Evolutionary conservation across 1,140 invertebrate species (phyloP), one percentile per base, ranked within the genome.

Genomic region (Limonius californicus): DNA sequence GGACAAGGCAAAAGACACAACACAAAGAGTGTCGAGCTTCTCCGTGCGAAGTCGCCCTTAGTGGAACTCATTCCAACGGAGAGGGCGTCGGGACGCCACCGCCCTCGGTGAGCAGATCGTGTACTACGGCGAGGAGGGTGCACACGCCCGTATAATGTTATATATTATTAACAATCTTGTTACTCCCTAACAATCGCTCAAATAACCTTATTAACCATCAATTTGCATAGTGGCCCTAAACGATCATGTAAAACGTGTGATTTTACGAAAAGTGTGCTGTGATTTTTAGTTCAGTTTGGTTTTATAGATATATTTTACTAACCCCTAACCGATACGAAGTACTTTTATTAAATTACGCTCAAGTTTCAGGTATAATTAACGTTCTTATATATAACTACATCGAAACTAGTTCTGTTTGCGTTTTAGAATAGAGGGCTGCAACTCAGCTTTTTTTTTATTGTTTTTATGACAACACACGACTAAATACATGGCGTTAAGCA

Each of bases 81-180:
- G 20, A 55, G 59, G 59, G 18, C 50, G 35, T 19, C 57, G 64
- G 60, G 65, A 58, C 65, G 61, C 39, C 55, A 18, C 47, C 55
- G 35, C 42, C 60, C 58, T 66, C 65, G 45, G 63, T 63, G 70
- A 55, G 23, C 20, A 59, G 55, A 65, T 54, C 65, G 62, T 57
- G 65, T 61, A 69, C 69, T 65, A 67, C 35, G 57, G 27, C 62
- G 35, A 59, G 27, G 58, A 58, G 53, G 64, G 67, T 66, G 67
- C 57, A 68, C 63, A 63, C 65, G 65, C 67, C 65, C 62, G 65
- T 58, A 56, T 55, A 45, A 57, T 60, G 58, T 66, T 59, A 68
- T 65, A 50, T 55, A 65, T 68, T 65, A 62, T 65, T 68, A 62
- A 68, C 58, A 39, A 54, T 54, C 30, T 45, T 53, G 53, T 63